A percentile compares a stretch with the other conserved stretches of the same genome.
Conservation (phyloP, 2,888 invertebrate species). For the Ichneumoninae sp. region DNA sequence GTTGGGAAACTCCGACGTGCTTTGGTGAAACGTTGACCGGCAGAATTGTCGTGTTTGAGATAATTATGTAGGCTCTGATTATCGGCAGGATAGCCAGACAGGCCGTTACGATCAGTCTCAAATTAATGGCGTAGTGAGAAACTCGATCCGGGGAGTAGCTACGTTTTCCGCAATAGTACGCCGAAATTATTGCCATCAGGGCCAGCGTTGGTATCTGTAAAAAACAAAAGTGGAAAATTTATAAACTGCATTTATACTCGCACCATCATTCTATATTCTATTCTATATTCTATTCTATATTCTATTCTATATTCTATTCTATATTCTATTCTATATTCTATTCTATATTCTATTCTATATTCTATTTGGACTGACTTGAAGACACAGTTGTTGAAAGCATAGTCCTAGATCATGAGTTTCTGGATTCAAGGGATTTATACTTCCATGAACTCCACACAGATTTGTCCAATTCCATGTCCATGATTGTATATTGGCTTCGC, state of each 20-base stretch:
- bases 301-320: too few species aligned
- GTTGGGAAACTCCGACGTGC: background rate
- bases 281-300: too few species aligned
- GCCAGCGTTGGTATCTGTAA: constrained; percentile 89
- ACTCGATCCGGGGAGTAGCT: constrained; percentile 87
- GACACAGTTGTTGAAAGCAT: constrained; percentile 93
- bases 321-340: too few species aligned
- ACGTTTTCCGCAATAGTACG: constrained; percentile 91
- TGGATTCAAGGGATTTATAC: constrained; percentile 89
- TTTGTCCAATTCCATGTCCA: constrained; percentile 90
- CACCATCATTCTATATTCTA: too few species aligned
- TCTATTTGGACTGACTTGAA: constrained; percentile 82
- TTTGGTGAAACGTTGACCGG: constrained; percentile 43
- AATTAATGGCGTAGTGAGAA: constrained; percentile 88
- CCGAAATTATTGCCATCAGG: constrained; percentile 91
- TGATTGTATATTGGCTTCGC: constrained; percentile 17
- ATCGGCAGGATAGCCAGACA: constrained; percentile 89
- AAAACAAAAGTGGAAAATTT: background rate
- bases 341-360: too few species aligned
- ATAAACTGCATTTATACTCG: background rate
- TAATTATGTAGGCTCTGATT: constrained; percentile 88
- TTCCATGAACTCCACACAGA: constrained; percentile 89
- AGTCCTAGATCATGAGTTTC: constrained; percentile 90
- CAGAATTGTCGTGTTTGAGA: constrained; percentile 83
- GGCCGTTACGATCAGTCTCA: constrained; percentile 88